phyloP scores from a whole-genome alignment of 2,113 vertebrate genomes.

The Falco punctatus region DNA sequence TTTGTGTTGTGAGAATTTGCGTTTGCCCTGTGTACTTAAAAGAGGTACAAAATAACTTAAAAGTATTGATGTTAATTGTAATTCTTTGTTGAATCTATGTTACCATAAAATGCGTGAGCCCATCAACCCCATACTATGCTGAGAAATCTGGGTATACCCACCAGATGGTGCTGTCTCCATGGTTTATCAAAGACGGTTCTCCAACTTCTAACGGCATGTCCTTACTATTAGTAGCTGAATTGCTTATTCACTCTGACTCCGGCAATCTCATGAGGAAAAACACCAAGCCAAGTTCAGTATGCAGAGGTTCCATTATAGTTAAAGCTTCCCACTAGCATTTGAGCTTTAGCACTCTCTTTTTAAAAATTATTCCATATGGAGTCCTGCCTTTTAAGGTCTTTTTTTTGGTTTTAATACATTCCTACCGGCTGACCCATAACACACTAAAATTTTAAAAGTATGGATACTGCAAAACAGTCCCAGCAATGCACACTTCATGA shows the following conservation, averaged over 20 bases:
- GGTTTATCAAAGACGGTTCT: background rate
- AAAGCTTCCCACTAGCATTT: background rate
- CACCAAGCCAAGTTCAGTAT: background rate
- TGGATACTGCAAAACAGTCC: background rate
- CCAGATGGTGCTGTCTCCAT: background rate
- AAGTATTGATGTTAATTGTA: background rate
- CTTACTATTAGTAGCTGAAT: background rate
- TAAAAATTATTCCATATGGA: background rate
- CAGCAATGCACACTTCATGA: background rate
- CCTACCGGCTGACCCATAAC: background rate
- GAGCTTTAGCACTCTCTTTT: background rate
- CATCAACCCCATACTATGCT: background rate
- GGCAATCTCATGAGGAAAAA: background rate
- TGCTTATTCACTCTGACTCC: background rate
- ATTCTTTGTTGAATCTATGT: background rate
- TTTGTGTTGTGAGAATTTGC: background rate
- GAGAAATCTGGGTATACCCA: background rate
- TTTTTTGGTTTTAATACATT: background rate
- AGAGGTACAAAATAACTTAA: background rate
- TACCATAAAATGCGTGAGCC: background rate
- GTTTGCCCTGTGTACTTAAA: background rate
- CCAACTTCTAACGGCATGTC: background rate
- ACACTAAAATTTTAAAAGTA: background rate
- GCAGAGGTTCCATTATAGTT: background rate
- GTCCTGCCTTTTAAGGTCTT: background rate